Evolutionary conservation across 2,888 invertebrate genomes (phyloP).

Genomic region (Phoenoteleia sp.): DNA sequence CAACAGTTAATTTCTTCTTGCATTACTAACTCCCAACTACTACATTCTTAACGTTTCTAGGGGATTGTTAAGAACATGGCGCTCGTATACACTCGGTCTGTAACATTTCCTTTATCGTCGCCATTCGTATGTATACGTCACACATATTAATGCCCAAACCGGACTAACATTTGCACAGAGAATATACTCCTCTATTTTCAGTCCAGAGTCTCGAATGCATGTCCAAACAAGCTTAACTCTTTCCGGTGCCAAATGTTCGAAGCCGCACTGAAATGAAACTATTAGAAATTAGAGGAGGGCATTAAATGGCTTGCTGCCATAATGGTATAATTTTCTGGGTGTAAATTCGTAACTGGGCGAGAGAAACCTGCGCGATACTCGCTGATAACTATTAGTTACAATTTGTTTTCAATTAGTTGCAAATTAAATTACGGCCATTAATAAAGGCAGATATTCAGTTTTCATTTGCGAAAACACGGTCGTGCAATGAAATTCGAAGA

Average conservation of each 20-base stretch:
- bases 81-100: slow-evolving; percentile 4
- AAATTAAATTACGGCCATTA: slow-evolving; percentile 30
- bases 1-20: slow-evolving; percentile 31
- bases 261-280: slow-evolving; percentile 44
- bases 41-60: slow-evolving; percentile 10
- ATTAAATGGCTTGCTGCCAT: slow-evolving; percentile 59
- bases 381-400: slow-evolving; percentile 38
- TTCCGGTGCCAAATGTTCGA: slow-evolving; percentile 56
- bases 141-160: slow-evolving; percentile 22
- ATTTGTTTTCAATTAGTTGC: slow-evolving; percentile 53
- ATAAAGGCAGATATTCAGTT: neutral
- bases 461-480: slow-evolving; percentile 26
- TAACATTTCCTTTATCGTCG: slow-evolving; percentile 31
- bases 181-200: neutral
- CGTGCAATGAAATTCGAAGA: neutral
- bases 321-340: slow-evolving; percentile 23
- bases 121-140: slow-evolving; percentile 13
- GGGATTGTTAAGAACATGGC: slow-evolving; percentile 20
- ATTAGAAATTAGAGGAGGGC: slow-evolving; percentile 53
- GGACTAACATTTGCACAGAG: neutral
- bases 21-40: slow-evolving; percentile 2
- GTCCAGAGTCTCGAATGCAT: neutral
- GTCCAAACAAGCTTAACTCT: slow-evolving; percentile 52
- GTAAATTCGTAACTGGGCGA: neutral
- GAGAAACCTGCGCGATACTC: neutral